Evolutionary conservation across 2,113 vertebrate genomes (phyloP).

Genomic region (Panthera uncia): DNA sequence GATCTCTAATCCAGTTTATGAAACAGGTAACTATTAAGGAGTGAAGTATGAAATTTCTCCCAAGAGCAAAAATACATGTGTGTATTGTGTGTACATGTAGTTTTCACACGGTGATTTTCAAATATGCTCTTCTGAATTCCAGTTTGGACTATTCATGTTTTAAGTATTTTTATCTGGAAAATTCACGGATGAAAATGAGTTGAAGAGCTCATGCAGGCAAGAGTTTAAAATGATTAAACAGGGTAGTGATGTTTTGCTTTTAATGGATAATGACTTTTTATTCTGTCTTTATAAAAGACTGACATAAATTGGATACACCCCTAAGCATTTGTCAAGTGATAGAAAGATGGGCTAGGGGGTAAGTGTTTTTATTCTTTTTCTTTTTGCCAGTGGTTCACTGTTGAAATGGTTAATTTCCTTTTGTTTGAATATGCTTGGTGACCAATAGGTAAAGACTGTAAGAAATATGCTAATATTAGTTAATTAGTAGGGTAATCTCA

Average conservation of each 20-base stretch:
- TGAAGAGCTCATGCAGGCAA: neutral
- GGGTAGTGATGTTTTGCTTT: neutral
- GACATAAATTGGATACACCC: neutral
- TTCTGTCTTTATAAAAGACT: constrained; percentile 17
- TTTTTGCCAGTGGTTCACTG: neutral
- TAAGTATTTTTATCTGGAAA: constrained; percentile 40
- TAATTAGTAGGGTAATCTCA: constrained; percentile 16
- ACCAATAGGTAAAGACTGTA: neutral
- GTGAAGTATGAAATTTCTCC: constrained; percentile 3
- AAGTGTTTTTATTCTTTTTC: constrained; percentile 24
- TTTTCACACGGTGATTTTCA: constrained; percentile 43
- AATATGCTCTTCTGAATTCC: constrained; percentile 4
- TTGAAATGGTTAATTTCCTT: constrained; percentile 44
- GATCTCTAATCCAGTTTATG: constrained; percentile 93
- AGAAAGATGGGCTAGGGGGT: neutral
- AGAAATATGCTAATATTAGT: constrained; percentile 1
- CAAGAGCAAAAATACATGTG: neutral
- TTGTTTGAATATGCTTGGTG: constrained; percentile 39
- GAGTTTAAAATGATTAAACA: constrained; percentile 37
- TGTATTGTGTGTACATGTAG: neutral
- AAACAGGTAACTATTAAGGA: constrained; percentile 89
- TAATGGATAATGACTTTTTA: constrained; percentile 12
- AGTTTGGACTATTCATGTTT: neutral
- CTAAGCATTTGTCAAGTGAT: constrained; percentile 26
- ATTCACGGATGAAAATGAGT: constrained; percentile 9